Percentiles rank a stretch among this genome's conserved stretches.
Evolutionary conservation across 2,113 vertebrate genomes (phyloP).

Genomic region (Bubalus kerabau): DNA sequence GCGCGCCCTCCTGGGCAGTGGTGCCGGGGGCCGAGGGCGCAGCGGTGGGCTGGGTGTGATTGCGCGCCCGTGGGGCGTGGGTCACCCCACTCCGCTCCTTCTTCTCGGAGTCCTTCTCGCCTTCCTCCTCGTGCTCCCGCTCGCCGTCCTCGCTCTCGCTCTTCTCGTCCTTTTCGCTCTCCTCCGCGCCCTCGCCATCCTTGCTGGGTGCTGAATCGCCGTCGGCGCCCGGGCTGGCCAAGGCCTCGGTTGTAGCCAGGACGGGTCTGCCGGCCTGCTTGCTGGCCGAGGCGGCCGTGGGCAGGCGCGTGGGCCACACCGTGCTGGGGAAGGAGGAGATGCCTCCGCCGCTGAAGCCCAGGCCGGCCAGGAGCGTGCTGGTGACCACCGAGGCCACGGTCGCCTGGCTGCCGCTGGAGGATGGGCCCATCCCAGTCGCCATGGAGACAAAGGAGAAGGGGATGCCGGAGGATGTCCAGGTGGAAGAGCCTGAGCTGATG

Average conservation of each 20-base stretch:
- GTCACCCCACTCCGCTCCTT: slow-evolving; percentile 80
- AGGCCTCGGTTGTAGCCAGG: slow-evolving; percentile 80
- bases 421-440: slow-evolving; percentile 95
- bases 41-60: slow-evolving; percentile 30
- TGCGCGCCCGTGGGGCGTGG: background rate
- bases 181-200: slow-evolving; percentile 78
- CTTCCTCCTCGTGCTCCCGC: slow-evolving; percentile 85
- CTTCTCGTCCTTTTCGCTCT: slow-evolving; percentile 84
- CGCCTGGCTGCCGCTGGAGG: slow-evolving; percentile 95
- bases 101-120: slow-evolving; percentile 84
- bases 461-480: slow-evolving; percentile 96
- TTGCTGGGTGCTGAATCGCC: slow-evolving; percentile 74
- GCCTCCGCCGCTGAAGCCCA: slow-evolving; percentile 92
- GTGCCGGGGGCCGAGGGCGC: slow-evolving; percentile 61
- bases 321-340: slow-evolving; percentile 96
- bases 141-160: slow-evolving; percentile 84
- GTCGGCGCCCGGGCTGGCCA: slow-evolving; percentile 77
- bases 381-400: slow-evolving; percentile 95
- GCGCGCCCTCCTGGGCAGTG: slow-evolving; percentile 80
- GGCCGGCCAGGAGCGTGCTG: slow-evolving; percentile 93
- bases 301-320: slow-evolving; percentile 90
- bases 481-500: slow-evolving; percentile 97
- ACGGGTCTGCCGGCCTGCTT: slow-evolving; percentile 77
- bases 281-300: slow-evolving; percentile 63
- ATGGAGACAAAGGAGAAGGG: slow-evolving; percentile 98